A percentile compares a stretch with the other conserved stretches of the same genome.
Evolutionary conservation across 92 coral and sea anemone species (phyloP).

Genomic region (Bergia sp.): DNA sequence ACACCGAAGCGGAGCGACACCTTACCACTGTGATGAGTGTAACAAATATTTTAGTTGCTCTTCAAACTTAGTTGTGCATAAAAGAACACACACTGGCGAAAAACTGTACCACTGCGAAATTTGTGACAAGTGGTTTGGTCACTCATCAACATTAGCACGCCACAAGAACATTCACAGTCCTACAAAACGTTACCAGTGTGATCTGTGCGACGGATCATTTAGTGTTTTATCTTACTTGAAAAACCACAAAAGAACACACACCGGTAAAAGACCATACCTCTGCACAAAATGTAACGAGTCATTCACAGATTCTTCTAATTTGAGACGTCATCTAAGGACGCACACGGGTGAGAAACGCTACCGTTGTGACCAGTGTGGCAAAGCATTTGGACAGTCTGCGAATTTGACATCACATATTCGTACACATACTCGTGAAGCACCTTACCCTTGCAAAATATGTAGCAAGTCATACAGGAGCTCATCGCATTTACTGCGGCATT

Average conservation of each 20-base stretch:
- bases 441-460: neutral
- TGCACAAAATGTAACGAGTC: neutral
- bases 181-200: neutral
- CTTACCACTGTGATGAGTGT: neutral
- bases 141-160: neutral
- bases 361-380: neutral
- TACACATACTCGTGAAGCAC: neutral
- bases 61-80: neutral
- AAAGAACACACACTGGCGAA: neutral
- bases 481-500: neutral
- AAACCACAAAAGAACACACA: neutral
- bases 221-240: neutral
- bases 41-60: neutral
- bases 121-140: slow-evolving; percentile 12
- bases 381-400: neutral
- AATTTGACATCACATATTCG: neutral
- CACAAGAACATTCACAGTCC: neutral
- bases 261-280: neutral
- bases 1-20: neutral
- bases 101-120: neutral
- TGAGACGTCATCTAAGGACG: slow-evolving; percentile 3
- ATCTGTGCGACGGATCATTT: neutral
- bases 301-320: neutral
- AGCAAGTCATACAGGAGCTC: neutral
- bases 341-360: neutral